Evolutionary conservation across 2,113 vertebrate genomes (phyloP).

Genomic region (Morone chrysops): DNA sequence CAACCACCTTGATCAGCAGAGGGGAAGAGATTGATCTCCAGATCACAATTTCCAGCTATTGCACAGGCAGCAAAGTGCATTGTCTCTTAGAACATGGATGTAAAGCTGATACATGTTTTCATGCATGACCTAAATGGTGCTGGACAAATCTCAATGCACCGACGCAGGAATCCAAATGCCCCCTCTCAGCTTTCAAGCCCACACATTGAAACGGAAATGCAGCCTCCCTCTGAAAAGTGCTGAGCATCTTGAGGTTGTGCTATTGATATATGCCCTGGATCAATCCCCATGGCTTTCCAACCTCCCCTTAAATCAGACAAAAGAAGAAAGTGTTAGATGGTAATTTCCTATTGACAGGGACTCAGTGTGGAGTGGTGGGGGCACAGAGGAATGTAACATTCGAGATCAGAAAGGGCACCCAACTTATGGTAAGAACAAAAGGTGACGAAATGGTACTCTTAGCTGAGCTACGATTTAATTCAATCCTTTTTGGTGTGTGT

Average conservation of each 20-base stretch:
- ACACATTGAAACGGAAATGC: slow-evolving; percentile 42
- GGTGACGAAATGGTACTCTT: slow-evolving; percentile 37
- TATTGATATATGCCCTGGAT: slow-evolving; percentile 64
- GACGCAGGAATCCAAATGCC: slow-evolving; percentile 6
- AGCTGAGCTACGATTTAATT: slow-evolving; percentile 42
- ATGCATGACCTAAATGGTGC: slow-evolving; percentile 5
- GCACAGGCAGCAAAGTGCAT: slow-evolving; percentile 47
- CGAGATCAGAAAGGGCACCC: slow-evolving; percentile 52
- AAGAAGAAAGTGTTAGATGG: slow-evolving; percentile 60
- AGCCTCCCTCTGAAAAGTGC: slow-evolving; percentile 58
- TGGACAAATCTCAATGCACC: neutral
- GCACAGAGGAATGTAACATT: neutral
- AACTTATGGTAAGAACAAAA: slow-evolving; percentile 54
- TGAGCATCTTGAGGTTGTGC: slow-evolving; percentile 50
- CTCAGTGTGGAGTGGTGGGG: neutral
- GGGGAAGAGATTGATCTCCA: slow-evolving; percentile 47
- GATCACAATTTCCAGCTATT: slow-evolving; percentile 46
- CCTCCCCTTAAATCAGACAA: slow-evolving; percentile 66
- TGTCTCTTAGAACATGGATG: slow-evolving; percentile 17
- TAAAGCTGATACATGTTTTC: slow-evolving; percentile 58
- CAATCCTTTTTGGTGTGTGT: slow-evolving; percentile 21
- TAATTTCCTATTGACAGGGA: slow-evolving; percentile 64
- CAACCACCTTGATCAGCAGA: slow-evolving; percentile 12
- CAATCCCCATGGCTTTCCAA: slow-evolving; percentile 58
- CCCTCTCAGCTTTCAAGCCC: slow-evolving; percentile 54